Evolutionary conservation across 2,113 vertebrate genomes (phyloP).

Genomic region (Thermophis baileyi): DNA sequence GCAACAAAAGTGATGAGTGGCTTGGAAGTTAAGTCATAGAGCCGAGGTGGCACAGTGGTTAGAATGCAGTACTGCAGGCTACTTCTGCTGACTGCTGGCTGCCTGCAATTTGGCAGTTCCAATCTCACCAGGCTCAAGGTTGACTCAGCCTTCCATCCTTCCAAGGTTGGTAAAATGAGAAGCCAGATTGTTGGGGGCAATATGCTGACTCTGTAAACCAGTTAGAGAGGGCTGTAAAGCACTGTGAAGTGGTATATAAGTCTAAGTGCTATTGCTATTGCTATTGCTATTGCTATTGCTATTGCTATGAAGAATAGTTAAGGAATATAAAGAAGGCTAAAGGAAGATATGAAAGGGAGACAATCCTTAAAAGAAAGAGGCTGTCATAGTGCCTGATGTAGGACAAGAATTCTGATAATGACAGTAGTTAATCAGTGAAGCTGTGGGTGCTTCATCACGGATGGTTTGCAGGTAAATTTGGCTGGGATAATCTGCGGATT

Average conservation of each 20-base stretch:
- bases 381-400: neutral
- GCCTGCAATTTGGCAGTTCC: too few relatives aligned
- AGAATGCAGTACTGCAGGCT: too few relatives aligned
- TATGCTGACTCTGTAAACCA: too few relatives aligned
- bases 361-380: neutral
- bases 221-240: too few relatives aligned
- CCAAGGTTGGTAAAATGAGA: too few relatives aligned
- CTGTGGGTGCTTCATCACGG: neutral
- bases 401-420: neutral
- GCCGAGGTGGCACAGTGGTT: too few relatives aligned
- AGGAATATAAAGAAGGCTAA: neutral
- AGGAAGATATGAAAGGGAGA: neutral
- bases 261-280: neutral
- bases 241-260: too few relatives aligned
- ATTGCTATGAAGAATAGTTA: neutral
- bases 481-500: neutral
- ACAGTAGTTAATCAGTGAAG: neutral
- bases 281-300: too few relatives aligned
- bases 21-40: neutral
- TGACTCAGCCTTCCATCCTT: too few relatives aligned
- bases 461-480: neutral
- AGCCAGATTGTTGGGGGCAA: too few relatives aligned
- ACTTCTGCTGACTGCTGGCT: too few relatives aligned
- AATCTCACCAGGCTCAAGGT: too few relatives aligned
- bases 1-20: neutral